Base-by-base conservation (phyloP, 2,888 invertebrate genomes). In the Kuschelorhynchus macadamiae region DNA sequence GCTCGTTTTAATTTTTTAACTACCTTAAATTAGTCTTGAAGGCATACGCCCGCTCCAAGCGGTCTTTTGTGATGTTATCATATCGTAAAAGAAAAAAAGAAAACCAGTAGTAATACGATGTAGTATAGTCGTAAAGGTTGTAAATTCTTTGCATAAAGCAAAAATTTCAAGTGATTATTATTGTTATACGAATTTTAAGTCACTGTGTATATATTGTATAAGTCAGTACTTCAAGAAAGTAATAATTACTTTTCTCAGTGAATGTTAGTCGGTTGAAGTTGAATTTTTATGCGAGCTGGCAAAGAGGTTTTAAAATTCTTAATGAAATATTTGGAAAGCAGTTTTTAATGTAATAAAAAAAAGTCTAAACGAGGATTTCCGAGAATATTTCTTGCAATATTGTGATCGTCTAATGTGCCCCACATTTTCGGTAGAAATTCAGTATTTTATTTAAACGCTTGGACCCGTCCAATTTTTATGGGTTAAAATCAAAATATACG, bases 61-160 rank as follows among this genome's bases (percentile, higher is more conserved):
- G 85, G 85, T 55, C 52, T 82, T 84, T 84, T 90, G 90, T 91
- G 91, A 91, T 91, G 88, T 89, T 90, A 90, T 88, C 91, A 91
- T 91, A 91, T 91, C 91, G 89, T 87, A 75, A 76, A 74, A 42
- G 25, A 30, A n/a, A 75, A 71, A 72, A 69, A 71, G 65, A 72
- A 76, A 77, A 74, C 76, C 76, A 74, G 76, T 78, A 79, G 78
- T 77, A 77, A 77, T 77, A 76, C 75, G 47, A 56, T 50, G 70
- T 72, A 72, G 66, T 59, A 74, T 75, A 76, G 75, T 67, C 63
- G 62, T 75, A 74, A 74, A 74, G 75, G 74, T 76, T 76, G 76
- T 71, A 68, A 76, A 63, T 76, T 79, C 76, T 79, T 79, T 78
- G 76, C 77, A 77, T 76, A 46, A 78, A 80, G 80, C 75, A 76